phyloP scores from a whole-genome alignment of 2,113 vertebrate genomes.

The Rattus rattus region DNA sequence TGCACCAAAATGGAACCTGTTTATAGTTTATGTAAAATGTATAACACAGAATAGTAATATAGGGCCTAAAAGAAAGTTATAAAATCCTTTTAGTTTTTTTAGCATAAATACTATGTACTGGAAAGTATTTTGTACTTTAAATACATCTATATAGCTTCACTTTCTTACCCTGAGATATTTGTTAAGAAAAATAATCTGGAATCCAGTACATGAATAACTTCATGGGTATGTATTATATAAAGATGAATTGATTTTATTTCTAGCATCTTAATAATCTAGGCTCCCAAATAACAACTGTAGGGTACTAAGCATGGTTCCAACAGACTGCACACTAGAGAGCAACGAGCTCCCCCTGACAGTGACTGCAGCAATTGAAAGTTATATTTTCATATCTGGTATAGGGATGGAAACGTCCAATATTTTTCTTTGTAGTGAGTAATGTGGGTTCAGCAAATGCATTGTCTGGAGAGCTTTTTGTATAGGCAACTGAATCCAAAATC shows the following conservation, averaged over 20 bases:
- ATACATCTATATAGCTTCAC: background rate
- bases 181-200: constrained; percentile 53
- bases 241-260: constrained; percentile 64
- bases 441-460: constrained; percentile 86
- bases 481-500: constrained; percentile 91
- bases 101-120: background rate
- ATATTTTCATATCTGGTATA: constrained; percentile 98
- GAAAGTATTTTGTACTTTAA: constrained; percentile 28
- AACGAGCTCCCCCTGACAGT: constrained; percentile 93
- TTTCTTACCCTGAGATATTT: constrained; percentile 72
- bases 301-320: background rate
- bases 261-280: constrained; percentile 41
- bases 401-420: constrained; percentile 96
- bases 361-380: constrained; percentile 97
- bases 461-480: constrained; percentile 86
- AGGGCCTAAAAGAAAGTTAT: background rate
- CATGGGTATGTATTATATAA: background rate
- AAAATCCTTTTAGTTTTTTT: constrained; percentile 12
- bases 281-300: constrained; percentile 45
- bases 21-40: constrained; percentile 3
- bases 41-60: background rate
- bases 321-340: constrained; percentile 86
- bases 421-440: constrained; percentile 94
- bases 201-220: constrained; percentile 22
- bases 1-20: background rate